Evolutionary conservation across 2,888 invertebrate genomes (phyloP).

Genomic region (Ophioninae sp.): DNA sequence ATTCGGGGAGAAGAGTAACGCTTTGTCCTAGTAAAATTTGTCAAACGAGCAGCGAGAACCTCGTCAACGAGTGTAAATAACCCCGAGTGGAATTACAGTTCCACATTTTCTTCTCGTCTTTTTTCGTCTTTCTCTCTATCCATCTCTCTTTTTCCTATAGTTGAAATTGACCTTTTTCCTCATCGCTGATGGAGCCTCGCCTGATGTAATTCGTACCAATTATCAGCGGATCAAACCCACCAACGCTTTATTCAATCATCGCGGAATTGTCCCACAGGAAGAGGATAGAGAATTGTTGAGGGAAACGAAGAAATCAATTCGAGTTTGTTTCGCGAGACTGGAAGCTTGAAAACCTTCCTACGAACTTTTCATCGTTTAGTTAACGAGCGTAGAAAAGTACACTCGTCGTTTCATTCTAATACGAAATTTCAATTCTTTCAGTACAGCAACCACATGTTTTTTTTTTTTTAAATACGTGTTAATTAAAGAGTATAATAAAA

Average conservation of each 20-base stretch:
- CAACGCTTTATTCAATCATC: constrained; percentile 22
- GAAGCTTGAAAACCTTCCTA: background rate
- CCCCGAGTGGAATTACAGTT: constrained; percentile 18
- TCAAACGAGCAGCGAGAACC: constrained; percentile 5
- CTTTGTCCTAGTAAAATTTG: constrained; percentile 1
- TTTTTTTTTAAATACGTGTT: too few species aligned
- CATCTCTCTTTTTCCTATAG: background rate
- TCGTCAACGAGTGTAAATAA: constrained; percentile 33
- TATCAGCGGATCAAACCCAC: constrained; percentile 26
- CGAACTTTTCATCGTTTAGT: background rate
- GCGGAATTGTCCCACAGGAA: constrained; percentile 1
- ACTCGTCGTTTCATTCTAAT: background rate
- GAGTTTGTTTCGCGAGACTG: background rate
- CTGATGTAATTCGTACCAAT: constrained; percentile 41
- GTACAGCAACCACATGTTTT: too few species aligned
- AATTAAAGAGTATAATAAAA: too few species aligned
- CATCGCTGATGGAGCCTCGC: constrained; percentile 11
- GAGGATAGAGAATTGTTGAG: background rate
- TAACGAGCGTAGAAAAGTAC: background rate
- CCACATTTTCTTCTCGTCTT: background rate
- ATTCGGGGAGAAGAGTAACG: background rate
- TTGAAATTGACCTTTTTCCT: background rate
- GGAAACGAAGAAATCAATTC: background rate
- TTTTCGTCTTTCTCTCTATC: constrained; percentile 10
- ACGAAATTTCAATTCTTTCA: too few species aligned